Conservation (phyloP, 2,113 vertebrate species). For the Oryctolagus cuniculus region mOryCun1.1 NC_091435.1:66726501-66727000, state of each 20-base stretch:
- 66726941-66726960: no score
- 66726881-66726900: no score
- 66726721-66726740: not conserved
- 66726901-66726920: no score
- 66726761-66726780: not conserved
- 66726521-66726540: slow-evolving; percentile 1
- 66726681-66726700: not conserved
- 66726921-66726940: no score
- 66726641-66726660: not conserved
- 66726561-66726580: not conserved
- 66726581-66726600: not conserved
- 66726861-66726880: no score
- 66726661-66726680: not conserved
- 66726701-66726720: not conserved
- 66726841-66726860: no score
- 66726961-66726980: no score
- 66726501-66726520: not conserved
- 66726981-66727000: no score
- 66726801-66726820: no score
- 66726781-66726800: not conserved
- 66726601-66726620: not conserved
- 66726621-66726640: not conserved
- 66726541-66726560: not conserved
- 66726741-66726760: not conserved
- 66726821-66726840: no score